These are phyloP conservation scores for Chrysaora quinquecirrha DNA, from an alignment of 30 jellyfish, hydroid and myxozoan genomes.

Conservation along the genomic window DNA sequence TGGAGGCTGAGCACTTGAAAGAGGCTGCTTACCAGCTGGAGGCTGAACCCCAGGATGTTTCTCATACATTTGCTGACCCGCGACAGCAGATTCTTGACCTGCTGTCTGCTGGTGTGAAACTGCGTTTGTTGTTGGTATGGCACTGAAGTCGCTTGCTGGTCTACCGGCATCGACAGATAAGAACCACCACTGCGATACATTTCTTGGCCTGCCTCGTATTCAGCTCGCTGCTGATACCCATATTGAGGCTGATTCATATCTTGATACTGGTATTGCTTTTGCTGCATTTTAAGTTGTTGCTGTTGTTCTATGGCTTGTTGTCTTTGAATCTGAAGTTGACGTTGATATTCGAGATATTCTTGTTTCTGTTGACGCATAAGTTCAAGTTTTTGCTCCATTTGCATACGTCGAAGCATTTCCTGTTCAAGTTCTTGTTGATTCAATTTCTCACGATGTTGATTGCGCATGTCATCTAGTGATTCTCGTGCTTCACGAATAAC, in stretches of 20 bases:
- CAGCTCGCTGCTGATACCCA: not conserved
- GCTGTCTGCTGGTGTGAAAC: conserved; percentile 10
- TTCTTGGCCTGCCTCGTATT: conserved; percentile 7
- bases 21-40: not conserved
- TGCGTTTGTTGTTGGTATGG: conserved; percentile 29
- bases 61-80: not conserved
- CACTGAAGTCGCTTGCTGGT: conserved; percentile 39
- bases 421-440: conserved; percentile 97
- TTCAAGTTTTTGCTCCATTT: conserved; percentile 98
- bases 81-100: not conserved
- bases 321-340: conserved; percentile 90
- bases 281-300: conserved; percentile 82
- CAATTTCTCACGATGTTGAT: conserved; percentile 90
- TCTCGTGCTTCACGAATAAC: conserved; percentile 96
- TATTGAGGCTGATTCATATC: not conserved
- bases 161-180: conserved; percentile 20
- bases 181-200: not conserved
- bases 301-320: conserved; percentile 92
- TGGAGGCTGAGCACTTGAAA: not conserved
- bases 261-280: conserved; percentile 51
- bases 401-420: conserved; percentile 99
- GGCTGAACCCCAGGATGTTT: not conserved
- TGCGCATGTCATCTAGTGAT: conserved; percentile 91
- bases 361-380: conserved; percentile 98
- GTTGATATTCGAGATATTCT: conserved; percentile 96